Conservation (phyloP, 2,888 invertebrate species). For the Habrosyne pyritoides region DNA sequence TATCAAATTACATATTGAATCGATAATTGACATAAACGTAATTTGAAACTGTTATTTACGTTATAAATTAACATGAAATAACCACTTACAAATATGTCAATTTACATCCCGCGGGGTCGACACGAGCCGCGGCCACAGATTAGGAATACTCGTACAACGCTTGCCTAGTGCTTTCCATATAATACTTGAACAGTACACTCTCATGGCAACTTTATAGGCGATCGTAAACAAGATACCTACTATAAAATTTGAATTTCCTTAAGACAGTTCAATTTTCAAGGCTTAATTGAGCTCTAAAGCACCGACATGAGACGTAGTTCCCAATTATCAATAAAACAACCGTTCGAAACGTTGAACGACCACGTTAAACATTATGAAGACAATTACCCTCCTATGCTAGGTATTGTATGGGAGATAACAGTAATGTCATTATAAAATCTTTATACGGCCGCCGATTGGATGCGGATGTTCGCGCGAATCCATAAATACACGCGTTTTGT, state of each 20-base stretch:
- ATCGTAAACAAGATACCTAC: constrained; percentile 52
- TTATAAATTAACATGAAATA: constrained; percentile 33
- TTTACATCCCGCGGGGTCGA: constrained; percentile 28
- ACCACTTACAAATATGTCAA: constrained; percentile 29
- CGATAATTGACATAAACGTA: constrained; percentile 32
- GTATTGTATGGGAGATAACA: constrained; percentile 30
- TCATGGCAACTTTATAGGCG: constrained; percentile 42
- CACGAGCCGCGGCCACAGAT: constrained; percentile 31
- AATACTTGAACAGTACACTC: constrained; percentile 20
- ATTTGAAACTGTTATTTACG: constrained; percentile 19
- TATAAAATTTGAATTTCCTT: constrained; percentile 58
- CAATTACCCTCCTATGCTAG: constrained; percentile 21
- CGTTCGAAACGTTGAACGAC: constrained; percentile 38
- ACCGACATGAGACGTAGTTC: constrained; percentile 50
- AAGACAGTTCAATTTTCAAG: constrained; percentile 63
- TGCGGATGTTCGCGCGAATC: constrained; percentile 25
- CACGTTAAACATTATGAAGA: constrained; percentile 35
- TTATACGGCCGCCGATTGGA: constrained; percentile 14
- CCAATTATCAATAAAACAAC: constrained; percentile 59
- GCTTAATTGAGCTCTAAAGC: constrained; percentile 62
- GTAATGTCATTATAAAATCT: constrained; percentile 36
- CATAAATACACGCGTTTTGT: background rate
- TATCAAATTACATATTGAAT: constrained; percentile 36
- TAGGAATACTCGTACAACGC: constrained; percentile 13
- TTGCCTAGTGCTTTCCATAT: constrained; percentile 18